Evolutionary conservation across 2,113 vertebrate species (phyloP), one percentile per base, ranked within the genome.

Genomic region (Eptatretus burgeri): DNA sequence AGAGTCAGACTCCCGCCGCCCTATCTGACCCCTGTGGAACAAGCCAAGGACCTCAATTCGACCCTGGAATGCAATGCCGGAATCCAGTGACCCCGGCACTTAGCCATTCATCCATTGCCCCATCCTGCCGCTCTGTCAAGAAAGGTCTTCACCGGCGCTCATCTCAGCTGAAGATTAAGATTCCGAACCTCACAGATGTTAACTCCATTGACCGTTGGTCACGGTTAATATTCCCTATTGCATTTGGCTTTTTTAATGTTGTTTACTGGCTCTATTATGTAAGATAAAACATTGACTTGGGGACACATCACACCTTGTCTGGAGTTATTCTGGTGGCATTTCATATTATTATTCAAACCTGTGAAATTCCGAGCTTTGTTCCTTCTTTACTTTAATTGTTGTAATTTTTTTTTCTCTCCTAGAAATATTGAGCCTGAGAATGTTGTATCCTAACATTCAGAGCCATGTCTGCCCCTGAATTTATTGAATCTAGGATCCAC

Each of bases 131-230:
- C n/a, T n/a, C 56, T n/a, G 9, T 20, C 56, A 95, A 95, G 81
- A 93, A 83, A 62, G 74, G 89, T 67, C 82, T 95, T 81, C 75
- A 87, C 69, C 75, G 89, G 67, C 84, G 84, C 1, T 78, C 91
- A 1, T 98, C 91, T 10, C 91, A 98, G 53, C 78, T 98, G 68
- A 89, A 91, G 77, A 86, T 98, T 72, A 93, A 70, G 73, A 95
- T 95, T 70, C 91, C 89, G 64, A 86, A 98, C 77, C 79, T 98
- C 80, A 85, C 89, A 77, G 91, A 98, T 69, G 91, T 98, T 66
- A 95, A 98, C 73, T 86, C 87, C 74, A 98, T 95, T 66, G 91
- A 98, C 74, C 84, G 84, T 71, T 98, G 89, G 87, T 98, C 91
- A 1, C 80, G 91, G 75, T 81, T 98, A 67, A 91, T 98, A 74